phyloP scores from a whole-genome alignment of 1,140 invertebrate genomes.

The Trichomalopsis sarcophagae region DNA sequence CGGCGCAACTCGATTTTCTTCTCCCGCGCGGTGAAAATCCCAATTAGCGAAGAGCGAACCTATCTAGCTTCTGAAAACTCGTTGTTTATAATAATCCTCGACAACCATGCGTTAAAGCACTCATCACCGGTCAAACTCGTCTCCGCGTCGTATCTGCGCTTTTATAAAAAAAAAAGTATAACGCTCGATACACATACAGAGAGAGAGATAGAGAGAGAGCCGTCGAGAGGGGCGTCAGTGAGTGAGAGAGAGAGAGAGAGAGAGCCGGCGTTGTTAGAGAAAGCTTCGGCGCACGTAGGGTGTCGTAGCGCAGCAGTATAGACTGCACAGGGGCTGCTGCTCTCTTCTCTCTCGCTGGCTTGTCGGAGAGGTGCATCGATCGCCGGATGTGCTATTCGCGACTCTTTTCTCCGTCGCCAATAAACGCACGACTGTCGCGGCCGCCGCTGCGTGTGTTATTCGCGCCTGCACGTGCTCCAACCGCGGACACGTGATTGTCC shows the following conservation, averaged over 20 bases:
- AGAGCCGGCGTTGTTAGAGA: background rate
- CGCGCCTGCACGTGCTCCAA: background rate
- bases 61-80: background rate
- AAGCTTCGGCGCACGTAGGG: background rate
- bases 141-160: background rate
- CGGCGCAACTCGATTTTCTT: background rate
- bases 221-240: background rate
- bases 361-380: conserved; percentile 37
- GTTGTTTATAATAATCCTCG: background rate
- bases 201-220: background rate
- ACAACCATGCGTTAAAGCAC: background rate
- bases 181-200: background rate
- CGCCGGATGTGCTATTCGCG: conserved; percentile 25
- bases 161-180: background rate
- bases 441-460: too few species aligned
- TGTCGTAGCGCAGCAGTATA: background rate
- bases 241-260: background rate
- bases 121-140: background rate
- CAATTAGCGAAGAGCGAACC: background rate
- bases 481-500: background rate
- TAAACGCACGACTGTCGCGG: background rate
- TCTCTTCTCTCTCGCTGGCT: background rate
- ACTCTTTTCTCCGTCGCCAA: conserved; percentile 8
- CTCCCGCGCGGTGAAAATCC: background rate
- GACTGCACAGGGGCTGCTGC: background rate